Conservation (phyloP, 2,113 vertebrate species). For the Ibidorhyncha struthersii region DNA sequence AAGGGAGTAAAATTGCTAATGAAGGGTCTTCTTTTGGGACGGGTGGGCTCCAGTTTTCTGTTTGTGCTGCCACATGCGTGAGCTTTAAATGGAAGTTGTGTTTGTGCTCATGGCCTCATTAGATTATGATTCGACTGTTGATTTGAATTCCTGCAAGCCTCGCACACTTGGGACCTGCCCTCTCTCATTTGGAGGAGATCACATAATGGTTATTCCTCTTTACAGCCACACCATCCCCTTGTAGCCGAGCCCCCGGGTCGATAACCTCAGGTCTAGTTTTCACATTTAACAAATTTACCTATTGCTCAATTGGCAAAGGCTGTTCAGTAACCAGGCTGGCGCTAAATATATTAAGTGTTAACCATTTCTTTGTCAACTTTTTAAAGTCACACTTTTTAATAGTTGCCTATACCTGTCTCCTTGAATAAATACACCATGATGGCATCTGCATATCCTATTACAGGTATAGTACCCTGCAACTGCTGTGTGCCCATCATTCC, state of each 20-base stretch:
- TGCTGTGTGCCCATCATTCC: not conserved
- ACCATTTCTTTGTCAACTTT: not conserved
- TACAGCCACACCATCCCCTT: not conserved
- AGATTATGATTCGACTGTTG: not conserved
- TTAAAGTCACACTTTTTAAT: not conserved
- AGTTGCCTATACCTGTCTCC: not conserved
- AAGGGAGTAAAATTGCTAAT: not conserved
- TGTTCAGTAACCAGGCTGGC: not conserved
- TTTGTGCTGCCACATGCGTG: not conserved
- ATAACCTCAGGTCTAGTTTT: not conserved
- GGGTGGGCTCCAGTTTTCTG: not conserved
- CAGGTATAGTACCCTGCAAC: not conserved
- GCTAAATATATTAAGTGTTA: not conserved
- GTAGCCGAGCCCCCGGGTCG: not conserved
- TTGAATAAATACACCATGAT: not conserved
- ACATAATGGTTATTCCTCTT: not conserved
- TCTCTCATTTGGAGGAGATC: not conserved
- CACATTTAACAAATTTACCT: constrained; percentile 13
- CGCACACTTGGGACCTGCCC: not conserved
- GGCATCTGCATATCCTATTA: not conserved
- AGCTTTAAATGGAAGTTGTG: not conserved
- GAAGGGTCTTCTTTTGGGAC: not conserved
- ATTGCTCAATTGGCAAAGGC: not conserved
- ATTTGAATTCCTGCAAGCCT: constrained; percentile 4
- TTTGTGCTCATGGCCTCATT: not conserved